These are phyloP conservation scores for Oryzaephilus surinamensis DNA, from an alignment of 1,140 invertebrate genomes.

Conservation along the genomic window DNA sequence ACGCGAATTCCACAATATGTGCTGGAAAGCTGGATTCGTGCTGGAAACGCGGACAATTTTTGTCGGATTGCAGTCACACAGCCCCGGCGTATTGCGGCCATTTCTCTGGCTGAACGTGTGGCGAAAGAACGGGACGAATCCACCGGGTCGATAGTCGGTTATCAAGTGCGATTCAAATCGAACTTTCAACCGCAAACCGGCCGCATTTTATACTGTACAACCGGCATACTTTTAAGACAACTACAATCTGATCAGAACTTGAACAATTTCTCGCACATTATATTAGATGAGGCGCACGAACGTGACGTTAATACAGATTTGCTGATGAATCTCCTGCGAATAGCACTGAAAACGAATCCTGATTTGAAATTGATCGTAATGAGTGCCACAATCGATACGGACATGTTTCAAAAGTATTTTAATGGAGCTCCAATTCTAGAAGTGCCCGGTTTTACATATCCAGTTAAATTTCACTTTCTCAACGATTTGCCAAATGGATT, in stretches of 20 bases:
- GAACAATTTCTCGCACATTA: conserved; percentile 51
- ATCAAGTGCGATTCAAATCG: conserved; percentile 44
- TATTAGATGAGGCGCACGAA: conserved; percentile 72
- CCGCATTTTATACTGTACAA: conserved; percentile 55
- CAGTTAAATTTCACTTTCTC: conserved; percentile 48
- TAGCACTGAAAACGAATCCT: conserved; percentile 37
- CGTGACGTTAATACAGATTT: conserved; percentile 55
- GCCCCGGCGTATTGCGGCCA: conserved; percentile 64
- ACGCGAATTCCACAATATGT: conserved; percentile 77
- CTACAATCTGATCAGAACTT: conserved; percentile 42
- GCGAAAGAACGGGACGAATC: conserved; percentile 53
- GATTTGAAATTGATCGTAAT: conserved; percentile 51
- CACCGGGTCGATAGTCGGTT: conserved; percentile 61
- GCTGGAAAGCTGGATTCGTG: conserved; percentile 49
- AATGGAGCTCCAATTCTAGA: conserved; percentile 35
- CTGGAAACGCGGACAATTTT: conserved; percentile 37
- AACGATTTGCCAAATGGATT: conserved; percentile 25
- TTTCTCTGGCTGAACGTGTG: conserved; percentile 61
- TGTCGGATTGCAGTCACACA: conserved; percentile 64
- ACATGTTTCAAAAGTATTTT: conserved; percentile 52
- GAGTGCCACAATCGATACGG: conserved; percentile 58
- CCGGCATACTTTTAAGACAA: conserved; percentile 48
- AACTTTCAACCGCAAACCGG: conserved; percentile 41
- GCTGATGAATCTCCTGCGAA: conserved; percentile 43
- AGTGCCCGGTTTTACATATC: conserved; percentile 43